A percentile compares a stretch with the other conserved stretches of the same genome.
Evolutionary conservation across 2,888 invertebrate species (phyloP).

Genomic region (Rhaphigaster nebulosa): DNA sequence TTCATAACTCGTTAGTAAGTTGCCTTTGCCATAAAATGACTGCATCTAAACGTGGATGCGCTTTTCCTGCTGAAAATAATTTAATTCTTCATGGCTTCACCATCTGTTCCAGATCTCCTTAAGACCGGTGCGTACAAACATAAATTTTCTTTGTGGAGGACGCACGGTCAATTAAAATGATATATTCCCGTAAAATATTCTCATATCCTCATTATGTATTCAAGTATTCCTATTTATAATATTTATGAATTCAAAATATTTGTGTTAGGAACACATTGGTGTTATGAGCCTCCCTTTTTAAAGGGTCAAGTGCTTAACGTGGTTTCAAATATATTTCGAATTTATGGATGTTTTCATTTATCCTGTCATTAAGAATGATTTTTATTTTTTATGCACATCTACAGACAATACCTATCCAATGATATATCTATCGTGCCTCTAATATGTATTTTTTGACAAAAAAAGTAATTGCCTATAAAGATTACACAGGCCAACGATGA

Average conservation of each 20-base stretch:
- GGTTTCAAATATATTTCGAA: not conserved
- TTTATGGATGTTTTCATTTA: not conserved
- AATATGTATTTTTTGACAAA: too few species aligned
- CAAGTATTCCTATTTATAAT: constrained; percentile 1
- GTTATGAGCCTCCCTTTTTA: not conserved
- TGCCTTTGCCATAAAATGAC: too few species aligned
- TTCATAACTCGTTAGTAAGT: too few species aligned
- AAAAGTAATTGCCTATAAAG: too few species aligned
- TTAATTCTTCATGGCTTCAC: not conserved
- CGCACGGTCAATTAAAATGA: constrained; percentile 45
- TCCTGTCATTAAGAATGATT: too few species aligned
- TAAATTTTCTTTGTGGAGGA: not conserved
- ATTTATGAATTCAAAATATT: constrained; percentile 34
- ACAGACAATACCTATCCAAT: too few species aligned
- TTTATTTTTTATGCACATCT: too few species aligned
- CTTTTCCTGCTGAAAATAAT: not conserved
- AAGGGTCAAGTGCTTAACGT: not conserved
- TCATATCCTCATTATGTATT: constrained; percentile 13
- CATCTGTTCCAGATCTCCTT: constrained; percentile 22
- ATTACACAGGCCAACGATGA: too few species aligned
- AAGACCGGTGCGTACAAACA: not conserved
- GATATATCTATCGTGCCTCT: too few species aligned
- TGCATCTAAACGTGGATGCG: too few species aligned
- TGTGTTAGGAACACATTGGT: not conserved
- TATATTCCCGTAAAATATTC: constrained; percentile 1